phyloP scores from a whole-genome alignment of 2,888 invertebrate genomes.

The Agrotis clavis region DNA sequence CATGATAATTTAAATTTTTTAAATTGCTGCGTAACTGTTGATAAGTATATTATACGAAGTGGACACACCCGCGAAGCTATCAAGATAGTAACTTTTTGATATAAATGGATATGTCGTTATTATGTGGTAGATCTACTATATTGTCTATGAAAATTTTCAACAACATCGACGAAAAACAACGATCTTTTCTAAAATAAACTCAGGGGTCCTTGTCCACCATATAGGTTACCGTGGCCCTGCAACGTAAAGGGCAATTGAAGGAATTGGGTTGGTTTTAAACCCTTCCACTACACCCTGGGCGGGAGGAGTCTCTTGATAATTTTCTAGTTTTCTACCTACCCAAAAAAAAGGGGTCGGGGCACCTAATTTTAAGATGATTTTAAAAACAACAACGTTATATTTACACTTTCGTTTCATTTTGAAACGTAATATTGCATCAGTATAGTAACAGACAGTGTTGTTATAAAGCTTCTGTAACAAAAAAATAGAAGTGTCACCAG shows the following conservation, averaged over 20 bases:
- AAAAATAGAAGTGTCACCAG: slow-evolving; percentile 2
- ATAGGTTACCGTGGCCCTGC: no score
- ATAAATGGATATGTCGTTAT: background rate
- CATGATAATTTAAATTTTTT: slow-evolving; percentile 4
- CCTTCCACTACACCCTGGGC: no score
- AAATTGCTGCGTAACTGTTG: background rate
- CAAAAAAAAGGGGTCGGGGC: background rate
- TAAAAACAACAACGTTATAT: background rate
- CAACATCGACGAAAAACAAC: no score
- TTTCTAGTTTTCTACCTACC: no score
- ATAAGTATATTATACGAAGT: background rate
- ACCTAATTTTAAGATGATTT: background rate
- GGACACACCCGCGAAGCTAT: background rate
- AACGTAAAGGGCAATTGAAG: no score
- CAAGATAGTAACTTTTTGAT: slow-evolving; percentile 3
- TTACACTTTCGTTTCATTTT: background rate
- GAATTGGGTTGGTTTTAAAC: no score
- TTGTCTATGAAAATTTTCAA: no score
- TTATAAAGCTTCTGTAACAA: background rate
- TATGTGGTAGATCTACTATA: no score
- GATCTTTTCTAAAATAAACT: no score
- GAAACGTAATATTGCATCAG: slow-evolving; percentile 3
- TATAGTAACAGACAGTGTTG: background rate
- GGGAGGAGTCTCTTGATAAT: no score
- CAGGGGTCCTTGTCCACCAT: no score